Conservation (phyloP, 2,888 invertebrate species). For the Theretra japonica region DNA sequence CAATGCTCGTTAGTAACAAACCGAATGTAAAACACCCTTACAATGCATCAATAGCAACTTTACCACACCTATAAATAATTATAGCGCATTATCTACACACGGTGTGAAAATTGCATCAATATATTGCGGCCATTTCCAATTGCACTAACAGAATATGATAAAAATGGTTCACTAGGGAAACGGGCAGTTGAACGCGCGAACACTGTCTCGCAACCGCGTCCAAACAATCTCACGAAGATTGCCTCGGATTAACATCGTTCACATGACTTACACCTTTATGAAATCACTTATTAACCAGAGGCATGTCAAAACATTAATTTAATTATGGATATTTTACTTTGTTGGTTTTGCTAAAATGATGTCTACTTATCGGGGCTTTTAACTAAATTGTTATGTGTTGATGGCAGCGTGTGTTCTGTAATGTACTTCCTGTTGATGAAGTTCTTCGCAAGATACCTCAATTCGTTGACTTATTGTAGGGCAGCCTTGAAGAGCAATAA, state of each 20-base stretch:
- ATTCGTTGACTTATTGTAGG: no score
- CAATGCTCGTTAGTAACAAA: no score
- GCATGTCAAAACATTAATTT: conserved; percentile 10
- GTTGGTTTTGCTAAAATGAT: background rate
- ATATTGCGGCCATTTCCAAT: background rate
- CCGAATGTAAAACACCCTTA: no score
- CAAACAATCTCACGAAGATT: conserved; percentile 25
- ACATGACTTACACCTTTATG: conserved; percentile 4
- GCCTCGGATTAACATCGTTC: conserved; percentile 10
- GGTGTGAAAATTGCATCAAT: conserved; percentile 11
- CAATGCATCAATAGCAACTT: background rate
- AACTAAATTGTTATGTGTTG: no score
- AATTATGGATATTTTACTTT: background rate
- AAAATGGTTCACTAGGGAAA: conserved; percentile 14
- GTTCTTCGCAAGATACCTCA: no score
- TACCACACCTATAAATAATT: background rate
- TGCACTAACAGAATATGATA: background rate
- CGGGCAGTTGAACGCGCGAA: background rate
- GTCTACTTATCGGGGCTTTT: no score
- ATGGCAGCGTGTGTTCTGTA: no score
- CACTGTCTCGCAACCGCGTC: conserved; percentile 9
- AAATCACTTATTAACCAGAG: background rate
- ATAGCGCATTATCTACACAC: background rate
- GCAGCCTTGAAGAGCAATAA: no score
- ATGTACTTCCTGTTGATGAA: no score